Base-by-base conservation (phyloP, 2,888 invertebrate species). In the Hypercompe scribonia region DNA sequence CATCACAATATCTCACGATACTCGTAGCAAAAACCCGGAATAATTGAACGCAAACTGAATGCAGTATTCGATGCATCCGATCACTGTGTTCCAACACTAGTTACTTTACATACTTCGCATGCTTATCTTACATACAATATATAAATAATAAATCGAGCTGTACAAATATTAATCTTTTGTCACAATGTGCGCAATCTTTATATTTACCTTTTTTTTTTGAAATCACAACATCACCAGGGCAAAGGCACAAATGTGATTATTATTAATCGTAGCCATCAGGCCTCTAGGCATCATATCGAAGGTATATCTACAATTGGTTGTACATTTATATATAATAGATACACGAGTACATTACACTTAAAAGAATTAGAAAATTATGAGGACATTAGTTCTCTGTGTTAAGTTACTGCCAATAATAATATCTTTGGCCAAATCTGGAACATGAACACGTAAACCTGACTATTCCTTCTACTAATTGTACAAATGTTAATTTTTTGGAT, bases 201-300 rank as follows among this genome's bases (percentile, higher is more conserved):
- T 31, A 28, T 78, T 75, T 79, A 71, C 36, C 76, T 79, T 86
- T 81, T 87, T 84, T 81, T 84, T 86, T 88, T 85, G 81, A 87
- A 93, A 93, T 93, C 93, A 94, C 93, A 93, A 93, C 91, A 89
- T 92, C 86, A 90, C 89, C 90, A 92, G 90, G 93, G 92, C 92
- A 90, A 95, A 95, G 95, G 95, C 95, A 95, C 95, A 91, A 90
- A 88, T 90, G 90, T 94, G 93, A 91, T 91, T 89, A 90, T 87
- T 87, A 87, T 86, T 87, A 88, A 88, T 89, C 91, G 8, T 54
- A 54, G 50, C n/a, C 50, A 54, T 4, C 50, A 11, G 50, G 50
- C 90, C 90, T 85, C 87, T 89, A 90, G 78, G 86, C 80, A 80
- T 81, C 82, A 86, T 78, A 66, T 72, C 71, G 73, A 65, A 67